These are phyloP conservation scores for Hippocampus kuda DNA, from an alignment of 2,797 vertebrate genomes.

Conservation along the genomic window DNA sequence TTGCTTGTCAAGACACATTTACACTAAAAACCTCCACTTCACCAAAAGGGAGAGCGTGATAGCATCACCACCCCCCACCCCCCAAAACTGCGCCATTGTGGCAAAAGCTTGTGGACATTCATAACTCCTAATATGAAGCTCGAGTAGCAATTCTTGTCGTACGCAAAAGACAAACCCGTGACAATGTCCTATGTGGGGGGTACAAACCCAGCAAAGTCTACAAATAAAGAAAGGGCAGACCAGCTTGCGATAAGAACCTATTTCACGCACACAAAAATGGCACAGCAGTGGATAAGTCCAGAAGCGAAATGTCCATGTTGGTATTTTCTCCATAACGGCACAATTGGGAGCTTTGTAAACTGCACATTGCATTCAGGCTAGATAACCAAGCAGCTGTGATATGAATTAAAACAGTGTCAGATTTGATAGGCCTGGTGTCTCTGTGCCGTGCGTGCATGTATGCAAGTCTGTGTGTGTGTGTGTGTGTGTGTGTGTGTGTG, in stretches of 20 bases:
- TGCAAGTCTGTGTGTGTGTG: background rate
- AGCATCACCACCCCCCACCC: constrained; percentile 31
- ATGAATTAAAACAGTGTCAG: constrained; percentile 49
- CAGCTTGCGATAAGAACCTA: background rate
- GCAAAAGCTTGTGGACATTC: constrained; percentile 41
- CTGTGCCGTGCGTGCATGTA: constrained; percentile 12
- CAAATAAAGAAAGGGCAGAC: constrained; percentile 12
- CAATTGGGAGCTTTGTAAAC: constrained; percentile 2
- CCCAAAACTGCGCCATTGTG: constrained; percentile 23
- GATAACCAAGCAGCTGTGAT: constrained; percentile 35
- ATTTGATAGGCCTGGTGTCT: constrained; percentile 42
- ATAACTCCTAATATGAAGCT: constrained; percentile 50
- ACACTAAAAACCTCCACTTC: constrained; percentile 32
- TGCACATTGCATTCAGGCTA: constrained; percentile 21
- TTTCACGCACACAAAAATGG: background rate
- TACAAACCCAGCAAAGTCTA: constrained; percentile 23
- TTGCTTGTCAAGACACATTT: constrained; percentile 55
- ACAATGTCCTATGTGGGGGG: constrained; percentile 12
- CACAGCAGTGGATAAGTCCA: background rate
- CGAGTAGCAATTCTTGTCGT: constrained; percentile 33
- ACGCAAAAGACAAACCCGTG: constrained; percentile 12
- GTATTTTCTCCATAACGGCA: background rate
- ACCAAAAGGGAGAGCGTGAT: constrained; percentile 33
- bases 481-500: constrained; percentile 1
- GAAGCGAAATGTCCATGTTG: background rate